phyloP scores from a whole-genome alignment of 2,797 vertebrate species.

The Lophotriccus pileatus region DNA sequence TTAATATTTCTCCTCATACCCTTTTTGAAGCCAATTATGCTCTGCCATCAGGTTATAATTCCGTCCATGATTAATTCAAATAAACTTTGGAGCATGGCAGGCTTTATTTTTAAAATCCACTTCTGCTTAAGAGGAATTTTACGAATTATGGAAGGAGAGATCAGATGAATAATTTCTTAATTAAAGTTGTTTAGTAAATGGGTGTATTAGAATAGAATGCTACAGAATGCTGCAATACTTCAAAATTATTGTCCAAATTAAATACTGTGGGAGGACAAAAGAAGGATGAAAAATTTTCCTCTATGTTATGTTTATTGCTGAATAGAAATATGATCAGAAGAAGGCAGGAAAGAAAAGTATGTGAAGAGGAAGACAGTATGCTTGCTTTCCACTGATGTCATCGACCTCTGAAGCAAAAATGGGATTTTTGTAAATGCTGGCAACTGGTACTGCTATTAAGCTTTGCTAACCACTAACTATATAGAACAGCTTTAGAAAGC shows the following conservation, averaged over 20 bases:
- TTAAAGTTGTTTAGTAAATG: not conserved
- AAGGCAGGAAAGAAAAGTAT: not conserved
- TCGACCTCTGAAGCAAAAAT: not conserved
- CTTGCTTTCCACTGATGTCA: constrained; percentile 26
- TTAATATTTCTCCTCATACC: constrained; percentile 5
- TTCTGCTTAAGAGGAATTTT: not conserved
- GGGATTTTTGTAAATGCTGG: not conserved
- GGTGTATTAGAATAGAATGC: not conserved
- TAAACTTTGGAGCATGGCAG: not conserved
- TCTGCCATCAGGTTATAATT: constrained; percentile 5
- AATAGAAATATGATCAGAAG: not conserved
- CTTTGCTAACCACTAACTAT: not conserved
- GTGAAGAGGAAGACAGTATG: not conserved
- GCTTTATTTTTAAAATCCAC: constrained; percentile 29
- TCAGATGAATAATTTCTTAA: not conserved
- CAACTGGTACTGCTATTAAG: not conserved
- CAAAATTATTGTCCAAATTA: not conserved
- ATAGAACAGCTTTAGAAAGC: not conserved
- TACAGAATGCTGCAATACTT: not conserved
- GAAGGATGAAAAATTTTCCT: not conserved
- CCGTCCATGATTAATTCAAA: constrained; percentile 2
- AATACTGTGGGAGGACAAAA: not conserved
- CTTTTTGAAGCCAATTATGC: not conserved
- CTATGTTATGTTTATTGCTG: not conserved
- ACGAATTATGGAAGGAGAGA: not conserved